Conservation (phyloP, 2,888 invertebrate genomes). For the Micoletzkya japonica region DNA sequence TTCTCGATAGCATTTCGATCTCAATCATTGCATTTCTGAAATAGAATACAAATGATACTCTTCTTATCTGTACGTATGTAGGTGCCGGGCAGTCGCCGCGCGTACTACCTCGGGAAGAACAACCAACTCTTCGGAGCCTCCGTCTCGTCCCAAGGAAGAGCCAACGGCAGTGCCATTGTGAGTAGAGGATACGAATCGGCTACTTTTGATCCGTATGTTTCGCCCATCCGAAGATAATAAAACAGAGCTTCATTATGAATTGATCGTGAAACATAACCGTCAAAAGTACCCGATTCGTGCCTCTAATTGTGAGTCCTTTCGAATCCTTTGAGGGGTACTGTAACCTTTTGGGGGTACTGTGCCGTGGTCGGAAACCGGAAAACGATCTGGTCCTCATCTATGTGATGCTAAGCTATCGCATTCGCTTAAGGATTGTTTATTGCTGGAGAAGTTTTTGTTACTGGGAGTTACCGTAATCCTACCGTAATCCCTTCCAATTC, state of each 20-base stretch:
- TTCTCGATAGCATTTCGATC: background rate
- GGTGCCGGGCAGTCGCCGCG: conserved; percentile 30
- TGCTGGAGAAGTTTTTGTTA: background rate
- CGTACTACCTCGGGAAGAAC: conserved; percentile 59
- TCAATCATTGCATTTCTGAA: background rate
- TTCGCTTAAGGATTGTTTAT: background rate
- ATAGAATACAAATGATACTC: too few relatives aligned
- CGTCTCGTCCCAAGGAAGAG: conserved; percentile 49
- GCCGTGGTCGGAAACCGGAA: too few relatives aligned
- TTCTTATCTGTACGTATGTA: background rate
- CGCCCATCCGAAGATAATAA: too few relatives aligned
- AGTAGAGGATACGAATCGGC: too few relatives aligned
- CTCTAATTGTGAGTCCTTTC: background rate
- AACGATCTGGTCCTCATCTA: background rate
- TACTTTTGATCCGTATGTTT: too few relatives aligned
- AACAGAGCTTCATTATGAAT: too few relatives aligned
- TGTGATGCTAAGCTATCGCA: background rate
- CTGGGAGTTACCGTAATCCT: background rate
- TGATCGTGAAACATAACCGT: too few relatives aligned
- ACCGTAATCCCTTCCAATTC: conserved; percentile 22
- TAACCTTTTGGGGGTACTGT: too few relatives aligned
- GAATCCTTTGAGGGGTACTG: too few relatives aligned
- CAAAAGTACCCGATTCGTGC: too few relatives aligned
- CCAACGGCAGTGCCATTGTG: conserved; percentile 54
- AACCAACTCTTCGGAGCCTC: conserved; percentile 57